These are phyloP conservation scores for Mimachlamys varia DNA, from an alignment of 2,888 invertebrate species.

Conservation along the genomic window DNA sequence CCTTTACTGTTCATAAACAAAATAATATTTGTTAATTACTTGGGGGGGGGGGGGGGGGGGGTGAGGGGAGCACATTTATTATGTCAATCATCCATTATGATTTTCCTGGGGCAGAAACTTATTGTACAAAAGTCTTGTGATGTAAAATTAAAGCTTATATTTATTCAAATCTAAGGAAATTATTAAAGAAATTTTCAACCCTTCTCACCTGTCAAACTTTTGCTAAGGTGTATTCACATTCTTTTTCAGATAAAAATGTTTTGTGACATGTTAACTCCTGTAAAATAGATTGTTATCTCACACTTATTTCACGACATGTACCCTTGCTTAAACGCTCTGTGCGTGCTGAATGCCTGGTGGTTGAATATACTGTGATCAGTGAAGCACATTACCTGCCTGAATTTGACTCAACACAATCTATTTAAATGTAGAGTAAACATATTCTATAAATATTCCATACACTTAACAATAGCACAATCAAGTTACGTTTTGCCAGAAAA, in stretches of 20 bases:
- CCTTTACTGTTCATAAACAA: too few relatives aligned
- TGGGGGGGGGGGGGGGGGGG: too few relatives aligned
- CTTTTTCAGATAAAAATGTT: not conserved
- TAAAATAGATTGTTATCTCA: not conserved
- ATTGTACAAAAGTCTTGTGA: too few relatives aligned
- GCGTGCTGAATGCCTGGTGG: not conserved
- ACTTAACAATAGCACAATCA: not conserved
- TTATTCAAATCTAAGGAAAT: too few relatives aligned
- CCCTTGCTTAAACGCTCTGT: not conserved
- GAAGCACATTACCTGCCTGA: not conserved
- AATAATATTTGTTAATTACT: too few relatives aligned
- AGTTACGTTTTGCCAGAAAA: not conserved
- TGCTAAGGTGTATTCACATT: too few relatives aligned
- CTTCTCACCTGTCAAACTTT: too few relatives aligned
- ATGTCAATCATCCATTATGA: too few relatives aligned
- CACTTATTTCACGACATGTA: not conserved
- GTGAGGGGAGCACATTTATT: too few relatives aligned
- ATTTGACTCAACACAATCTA: conserved; percentile 27
- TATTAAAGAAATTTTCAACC: too few relatives aligned
- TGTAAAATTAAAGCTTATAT: too few relatives aligned
- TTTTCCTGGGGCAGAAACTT: too few relatives aligned
- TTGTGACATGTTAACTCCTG: not conserved
- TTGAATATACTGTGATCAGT: not conserved
- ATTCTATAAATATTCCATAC: not conserved
- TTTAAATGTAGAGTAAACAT: conserved; percentile 19